phyloP scores from a whole-genome alignment of 2,113 vertebrate species.

The Fukomys damarensis region DNA sequence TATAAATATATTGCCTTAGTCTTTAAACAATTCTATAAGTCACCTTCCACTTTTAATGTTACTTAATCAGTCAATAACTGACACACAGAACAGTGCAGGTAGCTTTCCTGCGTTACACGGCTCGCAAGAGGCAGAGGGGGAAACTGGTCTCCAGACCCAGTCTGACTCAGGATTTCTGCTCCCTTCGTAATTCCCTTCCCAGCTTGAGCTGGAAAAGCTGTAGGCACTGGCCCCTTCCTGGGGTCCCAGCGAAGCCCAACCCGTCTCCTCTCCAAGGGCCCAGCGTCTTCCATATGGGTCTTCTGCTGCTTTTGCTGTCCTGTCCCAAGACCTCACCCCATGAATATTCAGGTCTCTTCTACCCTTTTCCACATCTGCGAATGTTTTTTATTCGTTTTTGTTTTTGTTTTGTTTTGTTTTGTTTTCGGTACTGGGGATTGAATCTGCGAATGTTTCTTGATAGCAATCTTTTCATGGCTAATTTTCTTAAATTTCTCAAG shows the following conservation, averaged over 20 bases:
- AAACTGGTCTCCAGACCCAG: neutral
- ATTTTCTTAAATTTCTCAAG: neutral
- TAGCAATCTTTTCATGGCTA: neutral
- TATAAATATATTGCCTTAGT: neutral
- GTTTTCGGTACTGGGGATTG: too few species aligned
- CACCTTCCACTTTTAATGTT: neutral
- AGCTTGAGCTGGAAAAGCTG: neutral
- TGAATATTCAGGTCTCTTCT: slow-evolving; percentile 11
- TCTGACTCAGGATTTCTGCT: neutral
- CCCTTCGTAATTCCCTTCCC: neutral
- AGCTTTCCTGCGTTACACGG: neutral
- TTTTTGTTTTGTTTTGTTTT: too few species aligned
- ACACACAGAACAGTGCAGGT: neutral
- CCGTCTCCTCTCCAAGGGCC: neutral
- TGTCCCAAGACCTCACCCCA: neutral
- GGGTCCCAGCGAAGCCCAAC: neutral
- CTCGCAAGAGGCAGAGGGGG: neutral
- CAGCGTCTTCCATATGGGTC: slow-evolving; percentile 41
- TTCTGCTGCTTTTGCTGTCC: neutral
- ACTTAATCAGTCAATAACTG: neutral
- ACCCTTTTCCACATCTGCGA: slow-evolving; percentile 35
- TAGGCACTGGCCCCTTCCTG: neutral
- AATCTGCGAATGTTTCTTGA: neutral
- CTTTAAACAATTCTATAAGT: neutral
- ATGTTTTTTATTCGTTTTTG: too few species aligned